These are phyloP conservation scores for Nasonia vitripennis DNA, from an alignment of 1,140 invertebrate genomes.

Conservation along the genomic window DNA sequence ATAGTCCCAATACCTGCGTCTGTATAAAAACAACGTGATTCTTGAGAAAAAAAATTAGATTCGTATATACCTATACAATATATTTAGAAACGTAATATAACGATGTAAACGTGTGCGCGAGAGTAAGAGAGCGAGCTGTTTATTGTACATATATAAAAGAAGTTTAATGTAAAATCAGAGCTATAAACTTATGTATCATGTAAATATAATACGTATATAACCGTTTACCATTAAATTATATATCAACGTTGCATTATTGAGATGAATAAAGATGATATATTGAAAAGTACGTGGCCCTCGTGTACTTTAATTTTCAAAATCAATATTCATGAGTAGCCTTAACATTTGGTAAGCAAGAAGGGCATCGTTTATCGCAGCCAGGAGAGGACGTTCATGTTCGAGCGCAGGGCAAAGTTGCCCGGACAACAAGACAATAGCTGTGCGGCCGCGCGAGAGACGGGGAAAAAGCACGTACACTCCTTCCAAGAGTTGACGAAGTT, in stretches of 20 bases:
- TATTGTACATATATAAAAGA: background rate
- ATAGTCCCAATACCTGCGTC: background rate
- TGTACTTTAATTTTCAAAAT: background rate
- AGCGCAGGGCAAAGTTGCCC: background rate
- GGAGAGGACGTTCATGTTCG: background rate
- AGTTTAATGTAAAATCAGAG: slow-evolving; percentile 22
- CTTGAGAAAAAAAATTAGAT: background rate
- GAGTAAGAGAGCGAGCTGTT: background rate
- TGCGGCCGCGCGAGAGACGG: no score
- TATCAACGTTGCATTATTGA: slow-evolving; percentile 4
- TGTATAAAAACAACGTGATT: background rate
- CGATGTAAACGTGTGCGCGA: background rate
- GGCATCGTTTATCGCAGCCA: background rate
- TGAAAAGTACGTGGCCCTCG: background rate
- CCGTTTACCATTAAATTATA: slow-evolving; percentile 38
- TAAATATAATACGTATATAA: slow-evolving; percentile 54
- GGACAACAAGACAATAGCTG: background rate
- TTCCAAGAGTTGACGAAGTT: background rate
- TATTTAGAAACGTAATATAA: background rate
- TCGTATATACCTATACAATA: no score
- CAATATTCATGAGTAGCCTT: background rate
- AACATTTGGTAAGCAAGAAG: background rate
- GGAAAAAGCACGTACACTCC: background rate
- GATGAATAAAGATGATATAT: slow-evolving; percentile 20
- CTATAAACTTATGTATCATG: slow-evolving; percentile 33